phyloP scores from a whole-genome alignment of 2,888 invertebrate species.

The Conchocele bisecta region DNA sequence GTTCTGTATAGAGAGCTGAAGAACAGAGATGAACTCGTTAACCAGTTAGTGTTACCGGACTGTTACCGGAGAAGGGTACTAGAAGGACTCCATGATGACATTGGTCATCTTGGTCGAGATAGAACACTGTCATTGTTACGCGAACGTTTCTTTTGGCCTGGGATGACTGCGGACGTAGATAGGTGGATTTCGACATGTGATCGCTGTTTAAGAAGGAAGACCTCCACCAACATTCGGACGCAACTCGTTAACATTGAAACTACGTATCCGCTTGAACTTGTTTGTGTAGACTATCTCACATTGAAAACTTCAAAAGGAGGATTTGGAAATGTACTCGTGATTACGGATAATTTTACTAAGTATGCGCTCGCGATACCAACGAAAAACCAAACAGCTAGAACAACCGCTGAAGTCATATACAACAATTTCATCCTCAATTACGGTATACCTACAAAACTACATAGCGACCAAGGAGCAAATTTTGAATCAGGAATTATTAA shows the following conservation, averaged over 20 bases:
- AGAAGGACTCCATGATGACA: conserved; percentile 7
- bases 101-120: conserved; percentile 23
- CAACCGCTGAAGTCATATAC: conserved; percentile 9
- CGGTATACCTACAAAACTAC: conserved; percentile 25
- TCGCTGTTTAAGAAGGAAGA: conserved; percentile 22
- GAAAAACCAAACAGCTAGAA: conserved; percentile 22
- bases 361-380: conserved; percentile 17
- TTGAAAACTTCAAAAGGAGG: conserved; percentile 18
- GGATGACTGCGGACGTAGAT: conserved; percentile 9
- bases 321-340: conserved; percentile 9
- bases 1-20: conserved; percentile 2
- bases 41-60: not conserved
- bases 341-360: conserved; percentile 18
- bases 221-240: not conserved
- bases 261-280: conserved; percentile 22
- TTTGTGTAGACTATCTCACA: conserved; percentile 23
- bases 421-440: conserved; percentile 27
- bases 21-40: not conserved
- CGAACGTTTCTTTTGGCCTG: conserved; percentile 31
- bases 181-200: conserved; percentile 11
- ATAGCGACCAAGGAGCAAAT: conserved; percentile 42
- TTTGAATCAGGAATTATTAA: conserved; percentile 36
- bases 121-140: conserved; percentile 19
- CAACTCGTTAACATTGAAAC: conserved; percentile 5
- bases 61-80: not conserved